Evolutionary conservation across 2,888 invertebrate species (phyloP).

Genomic region (Ectemnius lituratus): DNA sequence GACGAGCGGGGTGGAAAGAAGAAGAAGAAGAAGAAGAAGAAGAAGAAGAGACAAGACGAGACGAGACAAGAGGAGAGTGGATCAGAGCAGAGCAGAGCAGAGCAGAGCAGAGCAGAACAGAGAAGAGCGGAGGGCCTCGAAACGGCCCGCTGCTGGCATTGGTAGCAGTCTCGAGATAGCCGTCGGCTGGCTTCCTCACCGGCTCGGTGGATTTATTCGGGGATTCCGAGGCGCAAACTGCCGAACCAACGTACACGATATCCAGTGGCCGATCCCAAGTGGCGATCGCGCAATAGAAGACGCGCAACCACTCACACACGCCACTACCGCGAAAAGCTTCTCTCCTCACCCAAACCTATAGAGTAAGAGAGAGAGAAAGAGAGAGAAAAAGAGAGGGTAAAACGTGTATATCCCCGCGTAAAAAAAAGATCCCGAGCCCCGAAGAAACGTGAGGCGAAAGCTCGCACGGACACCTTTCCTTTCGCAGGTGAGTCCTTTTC

Average conservation of each 20-base stretch:
- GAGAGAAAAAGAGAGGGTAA: no score
- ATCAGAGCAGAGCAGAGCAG: constrained; percentile 27
- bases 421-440: no score
- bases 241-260: constrained; percentile 54
- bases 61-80: neutral
- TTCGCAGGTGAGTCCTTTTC: constrained; percentile 54
- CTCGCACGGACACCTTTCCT: constrained; percentile 19
- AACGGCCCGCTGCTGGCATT: constrained; percentile 74
- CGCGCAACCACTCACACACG: constrained; percentile 1
- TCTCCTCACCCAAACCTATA: neutral
- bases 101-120: constrained; percentile 31
- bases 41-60: no score
- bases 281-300: constrained; percentile 38
- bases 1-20: constrained; percentile 22
- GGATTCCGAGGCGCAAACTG: constrained; percentile 70
- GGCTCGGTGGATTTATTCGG: constrained; percentile 75
- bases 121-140: constrained; percentile 69
- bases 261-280: constrained; percentile 39
- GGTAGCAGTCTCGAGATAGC: constrained; percentile 78
- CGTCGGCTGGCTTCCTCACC: constrained; percentile 76
- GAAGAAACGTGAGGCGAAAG: neutral
- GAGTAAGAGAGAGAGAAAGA: no score
- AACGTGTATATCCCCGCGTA: neutral
- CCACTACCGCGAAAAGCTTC: constrained; percentile 12
- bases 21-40: constrained; percentile 47